Base-by-base conservation (phyloP, 2,888 invertebrate species). In the Siphlonurus alternatus region DNA sequence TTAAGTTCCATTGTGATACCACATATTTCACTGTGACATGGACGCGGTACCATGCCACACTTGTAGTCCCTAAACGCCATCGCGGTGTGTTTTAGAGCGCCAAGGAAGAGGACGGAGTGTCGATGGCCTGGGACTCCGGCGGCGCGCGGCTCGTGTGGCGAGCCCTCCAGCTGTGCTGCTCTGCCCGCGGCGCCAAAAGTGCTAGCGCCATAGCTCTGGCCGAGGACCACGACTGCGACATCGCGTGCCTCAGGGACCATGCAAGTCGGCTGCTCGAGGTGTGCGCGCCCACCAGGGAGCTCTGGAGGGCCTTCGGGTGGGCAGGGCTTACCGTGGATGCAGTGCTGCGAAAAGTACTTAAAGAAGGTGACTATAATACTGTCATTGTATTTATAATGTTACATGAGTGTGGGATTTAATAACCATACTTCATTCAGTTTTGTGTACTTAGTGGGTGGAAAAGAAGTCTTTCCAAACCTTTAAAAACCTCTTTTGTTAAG, bases 261-360 rank as follows among this genome's bases (percentile, higher is more conserved):
- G 66, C 66, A 24, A 66, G 66, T 25, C 63, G 67, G 20, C 64
- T 68, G 61, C 64, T 68, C 61, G 68, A 68, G 62, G 65, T 68
- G 10, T 68, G 68, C 53, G 68, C 68, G 23, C 68, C 68, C 1
- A 68, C 67, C 2, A 64, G 67, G 15, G 68, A 67, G 18, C 65
- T 61, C 38, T 68, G 68, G 68, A 67, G 67, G 60, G 64, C 63
- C 51, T 68, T 67, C 59, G 68, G 68, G 10, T 68, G 68, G 67
- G 66, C 66, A 15, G 61, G 67, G 5, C 66, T 68, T 38, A 67
- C 68, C 1, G 67, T 66, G 7, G 67, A 67, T 53, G 68, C 67
- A 2, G 67, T 68, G n/a, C 25, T 68, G 23, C 25, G 53, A 23
- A 67, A 67, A 59, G 65, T 68, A 20, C 67, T 67, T 64, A 61